Conservation (phyloP, 1,140 invertebrate species). For the Holcopasites calliopsidis region DNA sequence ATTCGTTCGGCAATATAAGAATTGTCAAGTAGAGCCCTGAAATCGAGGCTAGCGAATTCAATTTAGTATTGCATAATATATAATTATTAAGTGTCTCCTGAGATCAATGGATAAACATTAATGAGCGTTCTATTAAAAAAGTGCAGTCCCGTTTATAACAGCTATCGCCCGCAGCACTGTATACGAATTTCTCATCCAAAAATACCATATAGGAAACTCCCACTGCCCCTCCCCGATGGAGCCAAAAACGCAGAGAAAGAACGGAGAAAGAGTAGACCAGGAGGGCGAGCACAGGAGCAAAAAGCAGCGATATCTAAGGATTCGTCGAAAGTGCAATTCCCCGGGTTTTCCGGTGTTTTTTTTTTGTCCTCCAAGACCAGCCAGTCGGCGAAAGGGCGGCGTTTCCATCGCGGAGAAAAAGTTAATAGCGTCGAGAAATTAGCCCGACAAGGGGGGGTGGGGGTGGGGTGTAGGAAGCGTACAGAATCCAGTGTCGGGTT, state of each 20-base stretch:
- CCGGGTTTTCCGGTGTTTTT: conserved; percentile 33
- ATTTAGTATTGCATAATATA: too few species aligned
- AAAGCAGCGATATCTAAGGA: conserved; percentile 14
- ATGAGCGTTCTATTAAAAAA: too few species aligned
- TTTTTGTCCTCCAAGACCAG: background rate
- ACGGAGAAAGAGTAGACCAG: background rate
- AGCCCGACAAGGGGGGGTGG: conserved; percentile 64
- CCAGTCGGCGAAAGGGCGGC: conserved; percentile 28
- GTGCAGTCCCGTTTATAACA: too few species aligned
- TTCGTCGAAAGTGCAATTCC: conserved; percentile 45
- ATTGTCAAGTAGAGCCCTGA: too few species aligned
- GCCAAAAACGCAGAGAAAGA: background rate
- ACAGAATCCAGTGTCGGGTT: background rate
- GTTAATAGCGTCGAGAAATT: conserved; percentile 75
- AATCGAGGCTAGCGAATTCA: too few species aligned
- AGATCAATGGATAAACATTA: too few species aligned
- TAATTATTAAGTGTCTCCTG: too few species aligned
- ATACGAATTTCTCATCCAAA: too few species aligned
- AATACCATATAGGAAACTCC: too few species aligned
- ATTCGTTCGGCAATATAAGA: too few species aligned
- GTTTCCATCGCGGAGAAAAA: conserved; percentile 63
- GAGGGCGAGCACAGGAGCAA: background rate
- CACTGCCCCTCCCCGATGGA: background rate
- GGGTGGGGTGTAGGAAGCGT: background rate
- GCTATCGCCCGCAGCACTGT: too few species aligned